These are phyloP conservation scores for Oxyura jamaicensis DNA, from an alignment of 2,113 vertebrate species.

Conservation along the genomic window DNA sequence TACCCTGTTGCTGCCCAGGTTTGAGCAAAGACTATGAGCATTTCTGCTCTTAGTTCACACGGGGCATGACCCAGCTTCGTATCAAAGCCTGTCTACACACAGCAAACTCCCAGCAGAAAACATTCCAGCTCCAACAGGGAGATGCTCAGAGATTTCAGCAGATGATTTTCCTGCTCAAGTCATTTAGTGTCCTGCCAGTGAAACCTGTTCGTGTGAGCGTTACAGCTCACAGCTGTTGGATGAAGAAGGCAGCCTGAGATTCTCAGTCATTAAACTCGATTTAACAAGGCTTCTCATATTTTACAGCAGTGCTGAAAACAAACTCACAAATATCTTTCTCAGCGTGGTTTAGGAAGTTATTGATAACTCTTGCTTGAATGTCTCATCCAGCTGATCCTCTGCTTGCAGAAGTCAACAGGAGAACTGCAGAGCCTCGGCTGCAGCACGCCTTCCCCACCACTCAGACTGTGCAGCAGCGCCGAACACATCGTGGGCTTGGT, in stretches of 20 bases:
- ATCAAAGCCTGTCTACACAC: neutral
- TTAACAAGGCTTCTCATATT: constrained; percentile 28
- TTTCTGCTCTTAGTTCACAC: neutral
- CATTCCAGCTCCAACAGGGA: neutral
- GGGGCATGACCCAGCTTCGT: neutral
- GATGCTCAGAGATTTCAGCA: neutral
- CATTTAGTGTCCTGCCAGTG: neutral
- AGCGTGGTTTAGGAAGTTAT: neutral
- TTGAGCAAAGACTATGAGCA: neutral
- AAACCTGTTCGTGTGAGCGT: neutral
- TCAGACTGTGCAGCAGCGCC: rapidly evolving
- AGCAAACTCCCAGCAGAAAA: neutral
- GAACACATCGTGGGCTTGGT: rapidly evolving
- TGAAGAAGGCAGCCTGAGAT: neutral
- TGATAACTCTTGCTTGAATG: neutral
- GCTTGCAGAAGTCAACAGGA: neutral
- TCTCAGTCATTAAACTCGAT: neutral
- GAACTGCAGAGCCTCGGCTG: neutral
- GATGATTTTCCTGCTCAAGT: neutral
- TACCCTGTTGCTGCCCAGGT: rapidly evolving
- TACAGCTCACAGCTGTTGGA: neutral
- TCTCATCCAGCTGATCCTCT: neutral
- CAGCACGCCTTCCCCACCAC: rapidly evolving
- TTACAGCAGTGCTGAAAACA: neutral
- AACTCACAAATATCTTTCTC: neutral